Evolutionary conservation across 1,140 invertebrate species (phyloP).

Genomic region (Macrobrachium rosenbergii): DNA sequence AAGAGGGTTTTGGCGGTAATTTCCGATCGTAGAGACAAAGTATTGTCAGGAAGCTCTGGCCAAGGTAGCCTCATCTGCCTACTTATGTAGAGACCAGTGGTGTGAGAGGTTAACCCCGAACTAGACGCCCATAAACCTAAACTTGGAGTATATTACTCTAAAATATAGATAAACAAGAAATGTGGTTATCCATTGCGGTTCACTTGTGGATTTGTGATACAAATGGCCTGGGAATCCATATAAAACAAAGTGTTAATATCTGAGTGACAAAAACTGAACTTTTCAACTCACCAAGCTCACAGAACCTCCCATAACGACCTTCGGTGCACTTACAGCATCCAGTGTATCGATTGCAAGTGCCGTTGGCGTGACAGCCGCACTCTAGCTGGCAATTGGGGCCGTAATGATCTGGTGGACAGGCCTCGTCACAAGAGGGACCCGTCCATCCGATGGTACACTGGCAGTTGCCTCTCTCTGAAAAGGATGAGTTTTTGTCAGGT

Average conservation of each 20-base stretch:
- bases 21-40: no score
- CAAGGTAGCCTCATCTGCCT: no score
- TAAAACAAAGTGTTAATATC: neutral
- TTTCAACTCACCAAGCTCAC: slow-evolving; percentile 35
- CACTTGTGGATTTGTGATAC: neutral
- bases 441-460: slow-evolving; percentile 51
- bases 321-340: slow-evolving; percentile 41
- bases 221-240: neutral
- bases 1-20: no score
- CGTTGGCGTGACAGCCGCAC: slow-evolving; percentile 49
- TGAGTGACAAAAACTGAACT: neutral
- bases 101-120: no score
- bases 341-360: slow-evolving; percentile 44
- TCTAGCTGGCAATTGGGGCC: slow-evolving; percentile 45
- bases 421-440: slow-evolving; percentile 23
- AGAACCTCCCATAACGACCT: slow-evolving; percentile 36
- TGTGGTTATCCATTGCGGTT: no score
- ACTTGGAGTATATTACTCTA: no score
- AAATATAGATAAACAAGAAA: no score
- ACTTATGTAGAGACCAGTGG: no score
- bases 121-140: no score
- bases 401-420: slow-evolving; percentile 29
- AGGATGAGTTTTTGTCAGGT: no score
- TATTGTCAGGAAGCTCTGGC: no score
- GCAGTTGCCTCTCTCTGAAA: slow-evolving; percentile 35